A percentile compares a stretch with the other conserved stretches of the same genome.
These are phyloP conservation scores for Drosophila erecta DNA, from an alignment of 1,140 invertebrate genomes.

Conservation along the genomic window DNA sequence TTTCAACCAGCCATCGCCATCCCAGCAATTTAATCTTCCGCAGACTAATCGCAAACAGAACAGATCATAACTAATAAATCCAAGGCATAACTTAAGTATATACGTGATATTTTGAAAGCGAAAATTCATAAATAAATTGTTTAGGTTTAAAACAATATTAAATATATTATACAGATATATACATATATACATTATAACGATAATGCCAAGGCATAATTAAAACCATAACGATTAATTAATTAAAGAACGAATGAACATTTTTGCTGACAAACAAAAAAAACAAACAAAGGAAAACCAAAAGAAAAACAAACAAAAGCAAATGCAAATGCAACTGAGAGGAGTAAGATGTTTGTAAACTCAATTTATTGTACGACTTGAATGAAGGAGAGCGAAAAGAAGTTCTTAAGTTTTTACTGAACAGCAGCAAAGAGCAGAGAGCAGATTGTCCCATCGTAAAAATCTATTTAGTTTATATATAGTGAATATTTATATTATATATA, in stretches of 20 bases:
- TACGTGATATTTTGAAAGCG: constrained; percentile 81
- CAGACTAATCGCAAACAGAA: constrained; percentile 43
- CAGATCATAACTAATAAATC: constrained; percentile 70
- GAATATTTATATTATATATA: constrained; percentile 64
- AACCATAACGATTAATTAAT: constrained; percentile 53
- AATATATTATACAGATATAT: constrained; percentile 59
- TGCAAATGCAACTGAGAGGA: constrained; percentile 2
- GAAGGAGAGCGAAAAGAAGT: constrained; percentile 20
- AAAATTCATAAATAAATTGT: constrained; percentile 83
- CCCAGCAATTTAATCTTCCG: constrained; percentile 63
- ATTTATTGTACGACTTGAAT: constrained; percentile 66
- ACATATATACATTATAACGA: constrained; percentile 62
- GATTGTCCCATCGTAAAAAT: constrained; percentile 81
- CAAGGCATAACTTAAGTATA: constrained; percentile 84
- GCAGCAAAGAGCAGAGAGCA: constrained; percentile 56
- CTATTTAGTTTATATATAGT: constrained; percentile 81
- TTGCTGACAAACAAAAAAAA: constrained; percentile 61
- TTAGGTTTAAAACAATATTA: constrained; percentile 73
- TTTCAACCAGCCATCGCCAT: constrained; percentile 45
- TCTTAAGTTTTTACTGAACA: constrained; percentile 71
- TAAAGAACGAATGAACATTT: constrained; percentile 70
- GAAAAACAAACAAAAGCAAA: not conserved
- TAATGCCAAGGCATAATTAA: constrained; percentile 63
- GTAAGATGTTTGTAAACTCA: constrained; percentile 71
- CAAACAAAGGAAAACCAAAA: constrained; percentile 16